phyloP scores from a whole-genome alignment of 2,113 vertebrate species.

The Nematolebias whitei region DNA sequence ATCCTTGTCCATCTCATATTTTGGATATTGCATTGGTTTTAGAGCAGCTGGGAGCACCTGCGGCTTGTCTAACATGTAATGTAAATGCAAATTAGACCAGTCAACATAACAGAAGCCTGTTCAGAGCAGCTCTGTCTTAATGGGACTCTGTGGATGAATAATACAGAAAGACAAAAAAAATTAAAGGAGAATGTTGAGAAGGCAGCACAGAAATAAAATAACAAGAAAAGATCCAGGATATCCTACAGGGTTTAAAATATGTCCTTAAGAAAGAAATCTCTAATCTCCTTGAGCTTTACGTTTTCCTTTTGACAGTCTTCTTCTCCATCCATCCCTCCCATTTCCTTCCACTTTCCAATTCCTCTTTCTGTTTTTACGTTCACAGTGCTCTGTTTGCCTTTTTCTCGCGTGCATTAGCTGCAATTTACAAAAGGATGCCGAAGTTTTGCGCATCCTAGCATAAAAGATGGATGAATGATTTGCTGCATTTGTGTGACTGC shows the following conservation, averaged over 20 bases:
- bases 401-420: constrained; percentile 46
- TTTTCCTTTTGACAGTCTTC: constrained; percentile 15
- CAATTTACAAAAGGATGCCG: constrained; percentile 56
- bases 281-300: constrained; percentile 3
- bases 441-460: constrained; percentile 58
- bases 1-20: constrained; percentile 36
- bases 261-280: constrained; percentile 21
- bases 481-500: constrained; percentile 50
- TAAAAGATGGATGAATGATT: constrained; percentile 70
- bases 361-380: constrained; percentile 43
- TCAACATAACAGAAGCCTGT: constrained; percentile 65
- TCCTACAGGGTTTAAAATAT: constrained; percentile 8
- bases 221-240: neutral
- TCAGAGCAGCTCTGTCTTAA: constrained; percentile 54
- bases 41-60: constrained; percentile 54
- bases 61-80: constrained; percentile 52
- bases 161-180: constrained; percentile 36
- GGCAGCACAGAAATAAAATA: neutral
- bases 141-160: constrained; percentile 60
- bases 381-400: constrained; percentile 25
- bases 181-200: constrained; percentile 10
- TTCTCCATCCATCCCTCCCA: neutral
- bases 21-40: constrained; percentile 44
- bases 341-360: constrained; percentile 28
- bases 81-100: constrained; percentile 73